Evolutionary conservation across 2,888 invertebrate species (phyloP).

Genomic region (Gortyna flavago): DNA sequence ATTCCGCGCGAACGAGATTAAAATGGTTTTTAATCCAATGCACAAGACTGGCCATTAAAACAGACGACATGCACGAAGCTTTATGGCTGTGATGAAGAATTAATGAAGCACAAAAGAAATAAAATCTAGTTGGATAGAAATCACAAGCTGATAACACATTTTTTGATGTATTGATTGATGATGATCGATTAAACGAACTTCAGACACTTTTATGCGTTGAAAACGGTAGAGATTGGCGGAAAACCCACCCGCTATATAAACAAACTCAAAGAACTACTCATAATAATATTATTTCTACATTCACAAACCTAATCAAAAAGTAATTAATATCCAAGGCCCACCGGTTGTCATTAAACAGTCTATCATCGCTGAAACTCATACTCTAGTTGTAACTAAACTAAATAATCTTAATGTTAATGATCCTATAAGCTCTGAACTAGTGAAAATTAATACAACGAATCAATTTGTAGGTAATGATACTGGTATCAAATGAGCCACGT

Average conservation of each 20-base stretch:
- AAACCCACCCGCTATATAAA: constrained; percentile 31
- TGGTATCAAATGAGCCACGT: constrained; percentile 50
- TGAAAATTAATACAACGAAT: constrained; percentile 56
- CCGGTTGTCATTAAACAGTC: constrained; percentile 29
- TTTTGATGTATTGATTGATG: constrained; percentile 40
- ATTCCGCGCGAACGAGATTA: constrained; percentile 66
- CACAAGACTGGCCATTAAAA: constrained; percentile 15
- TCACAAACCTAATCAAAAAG: constrained; percentile 35
- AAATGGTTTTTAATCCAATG: constrained; percentile 49
- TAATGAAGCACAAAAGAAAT: constrained; percentile 19
- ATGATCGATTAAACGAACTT: constrained; percentile 22
- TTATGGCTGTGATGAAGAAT: constrained; percentile 2
- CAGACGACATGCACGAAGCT: neutral
- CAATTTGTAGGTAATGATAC: constrained; percentile 63
- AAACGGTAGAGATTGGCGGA: constrained; percentile 30
- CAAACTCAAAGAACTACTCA: constrained; percentile 6
- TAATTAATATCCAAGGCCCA: constrained; percentile 47
- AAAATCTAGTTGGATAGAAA: constrained; percentile 8
- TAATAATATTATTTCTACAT: constrained; percentile 25
- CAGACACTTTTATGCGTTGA: constrained; percentile 20
- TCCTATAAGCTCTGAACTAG: constrained; percentile 41
- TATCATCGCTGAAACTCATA: constrained; percentile 14
- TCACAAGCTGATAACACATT: constrained; percentile 23
- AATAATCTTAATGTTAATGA: constrained; percentile 33
- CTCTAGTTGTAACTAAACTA: constrained; percentile 12